Evolutionary conservation across 1,140 invertebrate genomes (phyloP), one percentile per base, ranked within the genome.

Genomic region (Drosophila arawakana): DNA sequence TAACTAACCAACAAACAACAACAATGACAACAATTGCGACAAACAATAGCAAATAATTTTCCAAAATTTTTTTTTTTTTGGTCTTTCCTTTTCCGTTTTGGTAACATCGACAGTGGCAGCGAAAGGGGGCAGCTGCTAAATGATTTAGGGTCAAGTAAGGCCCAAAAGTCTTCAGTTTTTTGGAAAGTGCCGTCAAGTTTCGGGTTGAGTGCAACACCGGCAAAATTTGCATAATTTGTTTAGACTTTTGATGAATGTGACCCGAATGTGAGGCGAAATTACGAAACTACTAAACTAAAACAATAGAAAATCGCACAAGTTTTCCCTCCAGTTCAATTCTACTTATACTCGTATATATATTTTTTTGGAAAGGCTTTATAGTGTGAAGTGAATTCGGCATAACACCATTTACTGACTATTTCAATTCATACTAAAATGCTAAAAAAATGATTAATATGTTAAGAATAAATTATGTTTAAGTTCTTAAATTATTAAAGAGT

Each of bases 21-120:
- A 54, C 54, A 25, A 34, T 43, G 61, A 66, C 60, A 79, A 79
- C 82, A 85, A 85, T 85, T 88, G 83, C 80, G 63, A 66, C 60
- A 70, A 78, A 88, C 84, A 89, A 89, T 89, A 69, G 85, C 84
- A 89, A 83, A 89, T 81, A 84, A 84, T 84, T 83, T 83, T 80
- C 72, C 43, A 69, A 77, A 74, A 15, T 37, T 21, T 54, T 50
- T 71, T 52, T 61, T 59, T 43, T 54, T 52, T 35, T 54, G 1
- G 57, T 67, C 39, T 65, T 72, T 72, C 58, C 74, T 61, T 78
- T 80, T 86, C 80, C 79, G 79, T 79, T 72, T 46, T 21, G 50
- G 30, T 54, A 49, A 35, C 57, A 52, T 34, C 30, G 35, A 47
- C 47, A 75, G 46, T 37, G 60, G 54, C 65, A 43, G 18, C 21